Percentiles rank a stretch among this genome's conserved stretches.
These are phyloP conservation scores for Campoplex nolae DNA, from an alignment of 2,888 invertebrate genomes.

Conservation along the genomic window DNA sequence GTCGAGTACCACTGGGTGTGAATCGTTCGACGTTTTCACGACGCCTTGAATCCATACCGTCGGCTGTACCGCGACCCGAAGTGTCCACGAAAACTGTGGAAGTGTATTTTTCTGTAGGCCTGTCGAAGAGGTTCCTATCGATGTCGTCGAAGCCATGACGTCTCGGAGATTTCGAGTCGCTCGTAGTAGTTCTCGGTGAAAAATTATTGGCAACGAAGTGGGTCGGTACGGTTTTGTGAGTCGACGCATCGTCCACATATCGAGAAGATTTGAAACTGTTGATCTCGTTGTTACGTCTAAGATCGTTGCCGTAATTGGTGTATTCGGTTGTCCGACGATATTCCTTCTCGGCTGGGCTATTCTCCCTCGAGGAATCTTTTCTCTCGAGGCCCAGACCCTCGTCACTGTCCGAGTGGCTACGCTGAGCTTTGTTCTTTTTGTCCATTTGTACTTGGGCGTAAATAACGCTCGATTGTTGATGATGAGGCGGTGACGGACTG, in stretches of 20 bases:
- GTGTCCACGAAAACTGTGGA: slow-evolving; percentile 84
- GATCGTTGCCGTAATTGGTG: slow-evolving; percentile 73
- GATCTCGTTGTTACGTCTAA: slow-evolving; percentile 80
- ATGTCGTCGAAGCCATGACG: slow-evolving; percentile 81
- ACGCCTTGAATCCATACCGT: slow-evolving; percentile 86
- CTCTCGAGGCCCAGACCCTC: slow-evolving; percentile 91
- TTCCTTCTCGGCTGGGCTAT: slow-evolving; percentile 83
- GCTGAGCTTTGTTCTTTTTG: slow-evolving; percentile 85
- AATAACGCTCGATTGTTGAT: slow-evolving; percentile 88
- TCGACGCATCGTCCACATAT: slow-evolving; percentile 50
- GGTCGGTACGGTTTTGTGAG: slow-evolving; percentile 67
- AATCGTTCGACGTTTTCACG: slow-evolving; percentile 74
- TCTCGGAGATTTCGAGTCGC: slow-evolving; percentile 69
- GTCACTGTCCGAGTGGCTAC: slow-evolving; percentile 90
- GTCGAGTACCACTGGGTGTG: slow-evolving; percentile 51
- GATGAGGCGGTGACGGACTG: slow-evolving; percentile 84
- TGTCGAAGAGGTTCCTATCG: slow-evolving; percentile 76
- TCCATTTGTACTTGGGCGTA: slow-evolving; percentile 90
- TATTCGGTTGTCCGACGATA: slow-evolving; percentile 80
- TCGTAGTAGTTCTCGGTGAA: slow-evolving; percentile 80
- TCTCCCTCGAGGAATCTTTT: slow-evolving; percentile 82
- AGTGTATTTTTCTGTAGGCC: slow-evolving; percentile 79
- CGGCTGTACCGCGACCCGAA: slow-evolving; percentile 87
- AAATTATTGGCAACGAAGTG: slow-evolving; percentile 73
- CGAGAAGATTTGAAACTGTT: slow-evolving; percentile 76